phyloP scores from a whole-genome alignment of 2,797 vertebrate genomes.

The Sandelia bainsii region DNA sequence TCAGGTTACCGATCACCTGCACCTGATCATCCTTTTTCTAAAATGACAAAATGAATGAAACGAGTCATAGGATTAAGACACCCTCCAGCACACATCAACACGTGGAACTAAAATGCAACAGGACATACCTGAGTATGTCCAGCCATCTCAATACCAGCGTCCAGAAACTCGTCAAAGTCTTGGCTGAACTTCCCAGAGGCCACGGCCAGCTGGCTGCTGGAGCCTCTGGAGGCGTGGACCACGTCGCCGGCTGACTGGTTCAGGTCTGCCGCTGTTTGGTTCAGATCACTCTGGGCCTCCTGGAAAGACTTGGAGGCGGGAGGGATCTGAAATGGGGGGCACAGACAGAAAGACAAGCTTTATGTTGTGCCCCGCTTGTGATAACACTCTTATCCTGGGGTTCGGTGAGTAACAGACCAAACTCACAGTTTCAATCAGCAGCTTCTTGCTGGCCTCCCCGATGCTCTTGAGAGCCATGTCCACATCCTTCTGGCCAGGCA shows the following conservation, averaged over 20 bases:
- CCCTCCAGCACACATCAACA: not conserved
- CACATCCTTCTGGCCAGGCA: constrained; percentile 98
- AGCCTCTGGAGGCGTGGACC: constrained; percentile 93
- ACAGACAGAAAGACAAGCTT: not conserved
- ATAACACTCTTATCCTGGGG: not conserved
- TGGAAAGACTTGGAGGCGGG: constrained; percentile 95
- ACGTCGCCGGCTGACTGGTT: constrained; percentile 98
- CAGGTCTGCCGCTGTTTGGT: constrained; percentile 95
- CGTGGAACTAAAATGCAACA: not conserved
- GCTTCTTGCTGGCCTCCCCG: constrained; percentile 98
- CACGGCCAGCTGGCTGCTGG: constrained; percentile 92
- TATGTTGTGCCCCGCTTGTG: too few relatives aligned
- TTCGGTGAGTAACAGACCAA: constrained; percentile 7
- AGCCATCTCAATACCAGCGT: constrained; percentile 99
- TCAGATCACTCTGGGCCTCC: constrained; percentile 95
- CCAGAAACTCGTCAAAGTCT: constrained; percentile 98
- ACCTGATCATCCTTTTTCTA: constrained; percentile 99
- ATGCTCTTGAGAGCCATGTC: constrained; percentile 98
- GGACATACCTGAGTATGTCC: constrained; percentile 93
- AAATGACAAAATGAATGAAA: constrained; percentile 35
- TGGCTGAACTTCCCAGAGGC: constrained; percentile 98
- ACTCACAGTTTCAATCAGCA: constrained; percentile 94
- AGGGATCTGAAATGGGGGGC: constrained; percentile 84
- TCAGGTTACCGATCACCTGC: constrained; percentile 97
- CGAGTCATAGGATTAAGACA: not conserved